Percentiles rank a stretch among this genome's conserved stretches.
phyloP scores from a whole-genome alignment of 1,140 invertebrate genomes.

The Ips nitidus region DNA sequence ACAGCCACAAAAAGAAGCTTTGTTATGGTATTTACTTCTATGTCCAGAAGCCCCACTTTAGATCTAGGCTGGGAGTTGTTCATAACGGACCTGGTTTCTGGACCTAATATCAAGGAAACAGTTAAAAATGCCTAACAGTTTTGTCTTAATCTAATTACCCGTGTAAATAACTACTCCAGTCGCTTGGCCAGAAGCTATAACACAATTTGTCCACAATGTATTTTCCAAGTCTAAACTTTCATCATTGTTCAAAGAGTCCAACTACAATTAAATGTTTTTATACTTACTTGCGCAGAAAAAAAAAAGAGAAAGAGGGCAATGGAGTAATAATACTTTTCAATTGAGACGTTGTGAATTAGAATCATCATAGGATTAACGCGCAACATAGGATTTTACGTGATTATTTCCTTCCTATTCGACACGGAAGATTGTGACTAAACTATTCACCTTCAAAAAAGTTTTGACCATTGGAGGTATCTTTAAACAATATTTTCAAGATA shows the following conservation, averaged over 20 bases:
- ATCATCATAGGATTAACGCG: too few species aligned
- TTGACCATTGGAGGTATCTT: too few species aligned
- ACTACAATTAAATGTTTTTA: slow-evolving; percentile 48
- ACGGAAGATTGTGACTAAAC: too few species aligned
- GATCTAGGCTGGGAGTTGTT: slow-evolving; percentile 95
- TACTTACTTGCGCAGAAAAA: too few species aligned
- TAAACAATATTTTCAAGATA: too few species aligned
- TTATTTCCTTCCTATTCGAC: too few species aligned
- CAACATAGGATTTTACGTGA: too few species aligned
- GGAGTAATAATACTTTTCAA: too few species aligned
- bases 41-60: slow-evolving; percentile 83
- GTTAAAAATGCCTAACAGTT: background rate
- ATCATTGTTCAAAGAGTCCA: slow-evolving; percentile 64
- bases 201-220: slow-evolving; percentile 97
- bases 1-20: slow-evolving; percentile 95
- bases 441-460: too few species aligned
- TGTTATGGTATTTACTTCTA: slow-evolving; percentile 91
- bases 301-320: too few species aligned
- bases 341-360: too few species aligned
- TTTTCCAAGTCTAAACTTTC: slow-evolving; percentile 94
- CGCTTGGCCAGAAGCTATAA: slow-evolving; percentile 94
- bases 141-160: slow-evolving; percentile 51
- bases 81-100: slow-evolving; percentile 96
- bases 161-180: slow-evolving; percentile 97
- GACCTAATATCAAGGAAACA: slow-evolving; percentile 55